Evolutionary conservation across 2,113 vertebrate species (phyloP).

Genomic region (Oreochromis tanganicae): DNA sequence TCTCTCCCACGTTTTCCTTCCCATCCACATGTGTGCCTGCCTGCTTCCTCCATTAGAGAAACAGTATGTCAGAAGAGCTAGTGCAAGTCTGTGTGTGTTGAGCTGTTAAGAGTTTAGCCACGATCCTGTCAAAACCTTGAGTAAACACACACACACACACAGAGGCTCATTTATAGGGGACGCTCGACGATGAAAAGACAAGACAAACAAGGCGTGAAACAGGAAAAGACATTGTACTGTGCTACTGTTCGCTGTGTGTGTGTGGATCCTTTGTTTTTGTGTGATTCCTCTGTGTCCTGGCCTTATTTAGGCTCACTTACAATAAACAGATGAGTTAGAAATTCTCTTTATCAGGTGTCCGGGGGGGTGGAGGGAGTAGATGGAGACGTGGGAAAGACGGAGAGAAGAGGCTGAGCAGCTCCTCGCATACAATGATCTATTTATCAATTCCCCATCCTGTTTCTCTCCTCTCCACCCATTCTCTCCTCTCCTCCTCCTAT

Average conservation of each 20-base stretch:
- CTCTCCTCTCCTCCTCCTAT: slow-evolving; percentile 41
- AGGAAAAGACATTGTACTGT: slow-evolving; percentile 6
- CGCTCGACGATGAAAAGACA: slow-evolving; percentile 5
- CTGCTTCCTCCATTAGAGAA: slow-evolving; percentile 10
- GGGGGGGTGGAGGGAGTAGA: neutral
- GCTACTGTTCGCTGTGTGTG: neutral
- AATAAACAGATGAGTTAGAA: slow-evolving; percentile 61
- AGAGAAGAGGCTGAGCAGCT: slow-evolving; percentile 33
- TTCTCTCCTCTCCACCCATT: slow-evolving; percentile 30
- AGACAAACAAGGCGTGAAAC: slow-evolving; percentile 43
- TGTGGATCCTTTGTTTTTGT: neutral
- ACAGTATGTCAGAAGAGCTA: slow-evolving; percentile 1
- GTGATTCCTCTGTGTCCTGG: slow-evolving; percentile 48
- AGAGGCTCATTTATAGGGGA: slow-evolving; percentile 38
- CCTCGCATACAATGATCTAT: slow-evolving; percentile 61
- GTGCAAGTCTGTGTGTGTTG: neutral
- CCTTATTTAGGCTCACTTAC: slow-evolving; percentile 62
- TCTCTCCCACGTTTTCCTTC: neutral
- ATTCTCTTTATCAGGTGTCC: slow-evolving; percentile 54
- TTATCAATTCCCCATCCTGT: slow-evolving; percentile 56
- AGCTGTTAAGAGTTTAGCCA: slow-evolving; percentile 22
- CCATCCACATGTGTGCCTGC: neutral
- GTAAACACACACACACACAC: neutral
- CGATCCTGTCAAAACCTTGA: slow-evolving; percentile 34
- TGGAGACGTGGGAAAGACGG: slow-evolving; percentile 39